Evolutionary conservation across 1,140 invertebrate species (phyloP), one percentile per base, ranked within the genome.

Genomic region (Atta colombica): DNA sequence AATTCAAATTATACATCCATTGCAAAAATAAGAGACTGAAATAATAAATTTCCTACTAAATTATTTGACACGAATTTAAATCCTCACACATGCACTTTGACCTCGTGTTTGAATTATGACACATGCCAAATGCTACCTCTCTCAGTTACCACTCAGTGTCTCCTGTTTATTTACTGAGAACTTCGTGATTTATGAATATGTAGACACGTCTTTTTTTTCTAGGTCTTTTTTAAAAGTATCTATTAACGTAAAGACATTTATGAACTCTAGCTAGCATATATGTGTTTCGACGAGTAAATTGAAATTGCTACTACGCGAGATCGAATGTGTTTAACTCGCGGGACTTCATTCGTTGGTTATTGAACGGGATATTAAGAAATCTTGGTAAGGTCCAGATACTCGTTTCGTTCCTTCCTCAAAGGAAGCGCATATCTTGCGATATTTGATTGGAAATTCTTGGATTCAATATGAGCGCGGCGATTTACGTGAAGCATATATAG

Each of bases 391-490:
- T 28, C 58, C 53, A 31, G 68, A 82, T 60, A 74, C 18, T 18
- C 55, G 25, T 74, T 82, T 74, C 68, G 39, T 31, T 75, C 14
- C 21, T 51, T 75, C 51, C 6, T 84, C 80, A 84, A 84, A 84
- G 58, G 55, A 75, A 74, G 25, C 68, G 69, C 39, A 12, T 35
- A 51, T 74, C 68, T 84, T 74, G 39, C 58, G 55, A 84, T 84
- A 75, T 84, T 84, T 84, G 80, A 84, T 84, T 84, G 69, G 10
- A 84, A 84, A 84, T 84, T 84, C 80, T 74, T 84, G 55, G 25
- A 84, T 84, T 84, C 69, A 84, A 84, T 84, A 84, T 84, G 69
- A 51, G n/a, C 69, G n/a, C 69, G 25, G 39, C 69, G 69, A 84
- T 63, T 84, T 74, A 82, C 51, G 78, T 78, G 12, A 14, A 63